A percentile compares a stretch with the other conserved stretches of the same genome.
Evolutionary conservation across 2,113 vertebrate species (phyloP).

Genomic region (Meles meles): DNA sequence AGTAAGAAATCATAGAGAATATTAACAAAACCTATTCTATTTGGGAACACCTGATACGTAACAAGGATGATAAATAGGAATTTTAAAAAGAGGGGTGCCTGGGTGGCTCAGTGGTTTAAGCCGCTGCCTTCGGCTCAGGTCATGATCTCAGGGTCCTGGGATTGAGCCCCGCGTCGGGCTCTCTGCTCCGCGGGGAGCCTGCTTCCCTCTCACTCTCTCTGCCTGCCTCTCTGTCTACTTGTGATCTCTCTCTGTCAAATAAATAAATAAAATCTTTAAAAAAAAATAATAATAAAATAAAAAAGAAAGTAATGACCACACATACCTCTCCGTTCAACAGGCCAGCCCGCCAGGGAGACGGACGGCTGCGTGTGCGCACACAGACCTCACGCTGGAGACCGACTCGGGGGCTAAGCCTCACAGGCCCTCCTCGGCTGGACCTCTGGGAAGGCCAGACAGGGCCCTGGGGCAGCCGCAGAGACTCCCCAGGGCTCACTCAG

Average conservation of each 20-base stretch:
- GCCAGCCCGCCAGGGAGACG: not conserved
- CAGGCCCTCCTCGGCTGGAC: not conserved
- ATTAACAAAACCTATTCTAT: slow-evolving; percentile 14
- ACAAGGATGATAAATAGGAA: not conserved
- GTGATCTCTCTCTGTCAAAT: too few relatives aligned
- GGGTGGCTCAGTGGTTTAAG: too few relatives aligned
- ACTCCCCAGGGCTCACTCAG: not conserved
- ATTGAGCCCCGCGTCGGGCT: too few relatives aligned
- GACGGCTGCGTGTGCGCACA: too few relatives aligned
- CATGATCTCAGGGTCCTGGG: too few relatives aligned
- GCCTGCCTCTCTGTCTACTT: too few relatives aligned
- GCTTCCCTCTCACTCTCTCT: too few relatives aligned
- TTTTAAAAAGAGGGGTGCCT: too few relatives aligned
- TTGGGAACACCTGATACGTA: not conserved
- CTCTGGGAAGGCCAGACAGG: not conserved
- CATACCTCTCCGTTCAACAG: not conserved
- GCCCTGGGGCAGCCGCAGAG: not conserved
- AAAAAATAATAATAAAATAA: too few relatives aligned
- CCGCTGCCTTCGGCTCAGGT: too few relatives aligned
- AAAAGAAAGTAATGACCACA: not conserved
- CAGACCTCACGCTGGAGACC: not conserved
- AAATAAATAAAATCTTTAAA: too few relatives aligned
- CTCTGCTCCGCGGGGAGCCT: too few relatives aligned
- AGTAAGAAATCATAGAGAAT: not conserved
- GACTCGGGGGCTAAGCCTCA: not conserved